A percentile compares a stretch with the other conserved stretches of the same genome.
These are phyloP conservation scores for Eulemur rufifrons DNA, from an alignment of 2,113 vertebrate species.

Conservation along the genomic window DNA sequence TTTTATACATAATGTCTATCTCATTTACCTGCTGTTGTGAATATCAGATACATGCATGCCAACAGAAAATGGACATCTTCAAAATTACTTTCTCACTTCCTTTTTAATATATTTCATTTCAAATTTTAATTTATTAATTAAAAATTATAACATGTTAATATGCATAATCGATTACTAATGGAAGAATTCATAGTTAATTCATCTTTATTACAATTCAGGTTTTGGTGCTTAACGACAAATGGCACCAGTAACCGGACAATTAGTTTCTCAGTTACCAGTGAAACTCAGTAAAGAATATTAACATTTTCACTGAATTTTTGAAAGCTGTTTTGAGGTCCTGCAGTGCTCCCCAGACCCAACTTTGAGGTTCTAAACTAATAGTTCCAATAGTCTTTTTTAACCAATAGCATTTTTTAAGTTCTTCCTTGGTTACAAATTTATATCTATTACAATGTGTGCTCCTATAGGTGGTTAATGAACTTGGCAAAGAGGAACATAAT, in stretches of 20 bases:
- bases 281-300: not conserved
- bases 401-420: not conserved
- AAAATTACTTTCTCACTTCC: not conserved
- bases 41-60: not conserved
- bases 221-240: not conserved
- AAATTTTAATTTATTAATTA: not conserved
- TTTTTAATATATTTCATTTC: not conserved
- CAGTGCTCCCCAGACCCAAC: not conserved
- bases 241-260: not conserved
- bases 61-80: not conserved
- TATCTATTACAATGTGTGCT: not conserved
- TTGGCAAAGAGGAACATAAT: conserved; percentile 8
- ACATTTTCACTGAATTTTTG: not conserved
- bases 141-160: not conserved
- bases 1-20: not conserved
- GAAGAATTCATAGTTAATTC: not conserved
- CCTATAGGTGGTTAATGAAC: not conserved
- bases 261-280: not conserved
- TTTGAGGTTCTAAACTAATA: not conserved
- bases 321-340: not conserved
- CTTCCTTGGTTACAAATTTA: not conserved
- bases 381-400: not conserved
- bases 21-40: not conserved
- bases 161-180: not conserved
- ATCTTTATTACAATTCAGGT: not conserved